Base-by-base conservation (phyloP, 2,888 invertebrate species). In the Philopedon plagiatum region DNA sequence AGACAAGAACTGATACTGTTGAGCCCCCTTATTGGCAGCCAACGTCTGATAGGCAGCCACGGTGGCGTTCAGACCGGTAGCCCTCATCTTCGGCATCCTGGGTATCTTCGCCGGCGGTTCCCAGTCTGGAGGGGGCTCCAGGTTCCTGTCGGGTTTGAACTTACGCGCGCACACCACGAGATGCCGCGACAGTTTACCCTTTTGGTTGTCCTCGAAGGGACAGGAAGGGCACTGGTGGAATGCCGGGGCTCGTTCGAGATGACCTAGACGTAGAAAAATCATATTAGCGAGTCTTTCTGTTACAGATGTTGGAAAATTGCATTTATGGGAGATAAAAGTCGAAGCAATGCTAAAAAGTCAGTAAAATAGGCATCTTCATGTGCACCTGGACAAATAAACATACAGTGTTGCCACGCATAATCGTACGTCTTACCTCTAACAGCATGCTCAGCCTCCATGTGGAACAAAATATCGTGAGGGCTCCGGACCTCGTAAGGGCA, bases 41-140 rank as follows among this genome's bases (percentile, higher is more conserved):
- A 74, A 65, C 9, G 74, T 70, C 75, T 89, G 86, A 75, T 83
- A 84, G 26, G 86, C 87, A 1, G 87, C 84, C 58, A 86, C 87
- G 1, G 87, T 84, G 76, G 81, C 81, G 60, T 80, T 82, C 61
- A 83, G 71, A 18, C 82, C 84, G 32, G 81, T 81, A 67, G 84
- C 85, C 73, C 86, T 82, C 81, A 85, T 82, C 72, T 85, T 82
- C 64, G 85, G 85, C 80, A 93, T 89, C 86, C 93, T 91, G 74
- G 96, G 95, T 86, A 96, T 95, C 86, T 97, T 96, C 3, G 96
- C 96, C 0, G 97, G 97, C 0, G 96, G 96, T 82, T 96, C 96
- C 94, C 95, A 96, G 82, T 96, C 96, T 0, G 91, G 86, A 0
- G 96, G 94, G 4, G 97, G 96, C 77, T 93, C 92, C 79, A 94